Conservation (phyloP, 1,140 invertebrate species). For the Microplitis demolitor region DNA sequence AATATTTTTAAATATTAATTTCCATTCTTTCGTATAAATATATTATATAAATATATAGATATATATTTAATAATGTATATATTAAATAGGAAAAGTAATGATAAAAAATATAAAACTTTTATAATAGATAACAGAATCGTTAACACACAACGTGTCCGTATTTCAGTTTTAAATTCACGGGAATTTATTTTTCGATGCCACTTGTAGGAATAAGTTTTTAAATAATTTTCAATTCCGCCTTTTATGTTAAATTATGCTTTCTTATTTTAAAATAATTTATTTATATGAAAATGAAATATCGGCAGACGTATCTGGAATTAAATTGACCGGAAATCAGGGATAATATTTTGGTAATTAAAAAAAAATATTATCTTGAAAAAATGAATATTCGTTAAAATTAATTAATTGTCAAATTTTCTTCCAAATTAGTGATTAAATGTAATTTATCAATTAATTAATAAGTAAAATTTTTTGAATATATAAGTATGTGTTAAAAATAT, state of each 20-base stretch:
- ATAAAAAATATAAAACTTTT: slow-evolving; percentile 28
- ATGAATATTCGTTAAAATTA: background rate
- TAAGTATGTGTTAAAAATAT: background rate
- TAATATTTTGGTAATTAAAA: slow-evolving; percentile 23
- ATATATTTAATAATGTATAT: slow-evolving; percentile 33
- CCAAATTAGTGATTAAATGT: slow-evolving; percentile 12
- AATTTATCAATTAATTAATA: slow-evolving; percentile 4
- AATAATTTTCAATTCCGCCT: slow-evolving; percentile 17
- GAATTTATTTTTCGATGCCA: background rate
- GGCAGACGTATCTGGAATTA: slow-evolving; percentile 2
- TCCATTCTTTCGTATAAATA: slow-evolving; percentile 42
- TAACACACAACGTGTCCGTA: background rate
- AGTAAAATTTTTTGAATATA: background rate
- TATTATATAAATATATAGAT: slow-evolving; percentile 25
- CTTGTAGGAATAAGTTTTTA: background rate
- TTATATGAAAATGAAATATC: slow-evolving; percentile 23
- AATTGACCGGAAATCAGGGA: slow-evolving; percentile 36
- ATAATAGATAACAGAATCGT: slow-evolving; percentile 33
- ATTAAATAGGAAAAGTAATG: slow-evolving; percentile 28
- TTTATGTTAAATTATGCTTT: slow-evolving; percentile 21
- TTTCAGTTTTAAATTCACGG: too few species aligned
- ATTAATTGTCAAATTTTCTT: slow-evolving; percentile 12
- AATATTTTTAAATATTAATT: slow-evolving; percentile 56
- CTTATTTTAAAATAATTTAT: slow-evolving; percentile 1
- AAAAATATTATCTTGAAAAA: background rate